Percentiles rank a stretch among this genome's conserved stretches.
Conservation (phyloP, 2,113 vertebrate species). For the Phycodurus eques region DNA sequence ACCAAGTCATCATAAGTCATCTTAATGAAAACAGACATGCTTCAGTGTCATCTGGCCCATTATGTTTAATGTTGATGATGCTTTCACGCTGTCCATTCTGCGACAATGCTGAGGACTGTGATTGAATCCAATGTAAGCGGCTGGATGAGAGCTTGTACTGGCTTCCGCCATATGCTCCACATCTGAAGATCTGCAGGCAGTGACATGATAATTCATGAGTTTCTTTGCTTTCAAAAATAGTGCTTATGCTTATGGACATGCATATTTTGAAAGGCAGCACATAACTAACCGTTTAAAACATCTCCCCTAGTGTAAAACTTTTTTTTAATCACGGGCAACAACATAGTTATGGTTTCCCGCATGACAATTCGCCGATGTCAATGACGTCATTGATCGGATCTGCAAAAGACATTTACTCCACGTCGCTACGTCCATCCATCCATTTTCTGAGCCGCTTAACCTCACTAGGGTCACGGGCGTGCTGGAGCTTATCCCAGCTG, state of each 20-base stretch:
- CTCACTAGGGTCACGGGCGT: too few relatives aligned
- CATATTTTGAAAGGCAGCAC: background rate
- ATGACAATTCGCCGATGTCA: too few relatives aligned
- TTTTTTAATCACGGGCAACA: too few relatives aligned
- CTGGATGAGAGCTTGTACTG: background rate
- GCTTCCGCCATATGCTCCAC: background rate
- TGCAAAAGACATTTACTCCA: too few relatives aligned
- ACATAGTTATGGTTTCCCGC: too few relatives aligned
- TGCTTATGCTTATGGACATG: background rate
- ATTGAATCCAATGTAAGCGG: background rate
- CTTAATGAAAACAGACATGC: slow-evolving; percentile 11
- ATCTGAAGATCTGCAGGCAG: slow-evolving; percentile 23
- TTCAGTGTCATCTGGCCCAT: slow-evolving; percentile 6
- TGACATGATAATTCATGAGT: background rate
- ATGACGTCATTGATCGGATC: too few relatives aligned
- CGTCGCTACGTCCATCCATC: too few relatives aligned
- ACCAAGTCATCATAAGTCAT: background rate
- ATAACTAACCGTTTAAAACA: background rate
- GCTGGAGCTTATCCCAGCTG: too few relatives aligned
- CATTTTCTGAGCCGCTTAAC: too few relatives aligned
- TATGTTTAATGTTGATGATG: background rate
- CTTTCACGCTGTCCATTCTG: slow-evolving; percentile 2
- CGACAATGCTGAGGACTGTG: background rate
- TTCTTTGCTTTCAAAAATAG: background rate
- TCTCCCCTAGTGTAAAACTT: too few relatives aligned